A percentile compares a stretch with the other conserved stretches of the same genome.
phyloP scores from a whole-genome alignment of 1,140 invertebrate genomes.

The Paraescarpia echinospica region DNA sequence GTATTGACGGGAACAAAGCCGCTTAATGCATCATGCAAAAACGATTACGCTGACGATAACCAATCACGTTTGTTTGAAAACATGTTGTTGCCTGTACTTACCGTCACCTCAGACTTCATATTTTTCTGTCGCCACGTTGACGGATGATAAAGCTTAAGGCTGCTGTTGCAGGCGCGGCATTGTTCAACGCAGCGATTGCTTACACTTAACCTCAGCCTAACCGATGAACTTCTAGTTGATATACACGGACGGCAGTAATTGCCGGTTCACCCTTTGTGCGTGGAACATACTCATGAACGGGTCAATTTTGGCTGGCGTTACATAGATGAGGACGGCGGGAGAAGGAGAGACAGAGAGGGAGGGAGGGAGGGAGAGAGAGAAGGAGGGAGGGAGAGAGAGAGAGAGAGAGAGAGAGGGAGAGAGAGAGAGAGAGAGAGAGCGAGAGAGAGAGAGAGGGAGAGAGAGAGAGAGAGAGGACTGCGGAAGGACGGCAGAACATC shows the following conservation, averaged over 20 bases:
- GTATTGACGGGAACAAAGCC: background rate
- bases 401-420: too few relatives aligned
- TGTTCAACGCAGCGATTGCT: background rate
- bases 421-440: too few relatives aligned
- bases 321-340: too few relatives aligned
- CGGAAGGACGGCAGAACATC: too few relatives aligned
- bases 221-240: background rate
- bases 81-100: background rate
- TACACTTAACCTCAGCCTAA: background rate
- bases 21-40: background rate
- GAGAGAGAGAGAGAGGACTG: too few relatives aligned
- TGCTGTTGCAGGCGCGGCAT: background rate
- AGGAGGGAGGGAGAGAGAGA: too few relatives aligned
- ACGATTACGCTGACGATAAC: background rate
- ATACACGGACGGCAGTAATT: background rate
- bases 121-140: background rate
- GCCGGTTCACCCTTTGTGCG: background rate
- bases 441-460: too few relatives aligned
- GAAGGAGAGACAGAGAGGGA: too few relatives aligned
- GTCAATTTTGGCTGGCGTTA: background rate
- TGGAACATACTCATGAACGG: background rate
- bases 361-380: too few relatives aligned
- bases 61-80: background rate
- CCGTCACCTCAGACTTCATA: background rate
- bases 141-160: background rate